Evolutionary conservation across 2,113 vertebrate species (phyloP), one percentile per base, ranked within the genome.

Genomic region (Meleagris gallopavo): DNA sequence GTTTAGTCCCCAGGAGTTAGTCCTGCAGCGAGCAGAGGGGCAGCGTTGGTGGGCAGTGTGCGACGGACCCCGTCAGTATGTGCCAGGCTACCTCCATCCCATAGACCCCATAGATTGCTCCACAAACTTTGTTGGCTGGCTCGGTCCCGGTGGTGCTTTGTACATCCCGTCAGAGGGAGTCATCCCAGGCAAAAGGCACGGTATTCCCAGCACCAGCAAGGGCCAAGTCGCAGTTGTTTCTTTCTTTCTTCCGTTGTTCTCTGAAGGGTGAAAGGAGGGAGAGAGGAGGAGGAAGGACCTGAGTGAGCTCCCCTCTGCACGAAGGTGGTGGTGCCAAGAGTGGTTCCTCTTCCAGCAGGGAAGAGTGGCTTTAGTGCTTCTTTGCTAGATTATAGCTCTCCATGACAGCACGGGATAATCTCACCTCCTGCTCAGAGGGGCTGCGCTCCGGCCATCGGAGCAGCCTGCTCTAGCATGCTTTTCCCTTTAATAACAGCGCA

Each of bases 181-280:
- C 79, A 95, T 95, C 80, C 91, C 86, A 88, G 85, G 83, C 86
- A 88, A 95, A 96, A 97, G 93, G 94, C 95, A 97, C 96, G 16
- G 83, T 93, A 96, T 97, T 95, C 83, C 97, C 88, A 90, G 54
- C 61, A 34, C 88, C 45, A 87, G 64, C 91, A 80, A 80, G 64
- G 79, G 81, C 64, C 9, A 7, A 48, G 25, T 32, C 25, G 32
- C 58, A 58, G 76, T 93, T 89, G 67, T 55, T 54, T 72, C 64
- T 67, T 80, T 81, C 83, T 54, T 72, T 64, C 74, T 78, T 79
- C 83, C 38, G 75, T 48, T 17, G n/a, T 74, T 93, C 62, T 34
- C 78, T 83, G 67, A 65, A 86, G 55, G 90, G 57, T 93, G 84
- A 73, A 90, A 84, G 57, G 61, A 76, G 48, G 36, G 46, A 3